A percentile compares a stretch with the other conserved stretches of the same genome.
Evolutionary conservation across 2,113 vertebrate species (phyloP).

Genomic region (Bombycilla garrulus): DNA sequence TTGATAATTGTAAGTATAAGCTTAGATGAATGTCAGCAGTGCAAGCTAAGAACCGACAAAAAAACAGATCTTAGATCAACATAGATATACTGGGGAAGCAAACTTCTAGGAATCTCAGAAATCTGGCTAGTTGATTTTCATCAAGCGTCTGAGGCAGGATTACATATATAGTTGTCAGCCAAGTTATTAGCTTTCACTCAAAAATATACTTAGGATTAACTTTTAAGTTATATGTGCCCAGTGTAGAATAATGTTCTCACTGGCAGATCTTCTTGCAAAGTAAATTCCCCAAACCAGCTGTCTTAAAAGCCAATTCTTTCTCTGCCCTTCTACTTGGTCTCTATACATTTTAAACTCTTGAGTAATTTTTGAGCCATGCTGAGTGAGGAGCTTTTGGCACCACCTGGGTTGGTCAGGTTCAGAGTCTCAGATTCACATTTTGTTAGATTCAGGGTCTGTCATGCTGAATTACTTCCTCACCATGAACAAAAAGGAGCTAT

Average conservation of each 20-base stretch:
- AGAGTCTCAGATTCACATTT: neutral
- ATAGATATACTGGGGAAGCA: neutral
- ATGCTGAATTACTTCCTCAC: neutral
- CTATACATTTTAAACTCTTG: neutral
- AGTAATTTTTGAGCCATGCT: neutral
- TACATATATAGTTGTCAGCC: neutral
- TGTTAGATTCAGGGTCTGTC: neutral
- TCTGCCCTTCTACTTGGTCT: neutral
- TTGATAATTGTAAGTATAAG: conserved; percentile 93
- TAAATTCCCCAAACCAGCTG: neutral
- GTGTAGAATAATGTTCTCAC: neutral
- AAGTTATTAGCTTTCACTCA: neutral
- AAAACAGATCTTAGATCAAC: neutral
- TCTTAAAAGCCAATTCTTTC: neutral
- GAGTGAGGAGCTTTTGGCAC: neutral
- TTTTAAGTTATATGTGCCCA: neutral
- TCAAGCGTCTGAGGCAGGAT: neutral
- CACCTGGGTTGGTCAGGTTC: neutral
- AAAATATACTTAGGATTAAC: neutral
- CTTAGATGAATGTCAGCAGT: neutral
- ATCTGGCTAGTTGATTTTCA: neutral
- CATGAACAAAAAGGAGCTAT: neutral
- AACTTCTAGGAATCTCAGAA: neutral
- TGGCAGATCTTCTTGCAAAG: neutral
- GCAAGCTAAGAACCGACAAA: neutral